Percentiles rank a stretch among this genome's conserved stretches.
phyloP scores from a whole-genome alignment of 2,113 vertebrate species.

The Serinus canaria region DNA sequence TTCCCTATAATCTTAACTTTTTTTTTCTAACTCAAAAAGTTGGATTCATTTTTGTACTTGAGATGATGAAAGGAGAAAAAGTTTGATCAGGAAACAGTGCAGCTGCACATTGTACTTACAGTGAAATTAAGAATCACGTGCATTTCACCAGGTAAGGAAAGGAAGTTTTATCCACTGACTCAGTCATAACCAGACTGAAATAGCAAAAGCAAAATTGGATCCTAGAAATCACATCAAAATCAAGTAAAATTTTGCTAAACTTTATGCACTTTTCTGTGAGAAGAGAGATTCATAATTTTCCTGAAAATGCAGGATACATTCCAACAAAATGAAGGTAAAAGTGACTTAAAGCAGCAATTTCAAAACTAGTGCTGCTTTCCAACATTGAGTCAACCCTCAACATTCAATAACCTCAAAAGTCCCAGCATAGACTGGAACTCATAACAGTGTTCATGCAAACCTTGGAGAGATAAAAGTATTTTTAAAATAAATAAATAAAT shows the following conservation, averaged over 20 bases:
- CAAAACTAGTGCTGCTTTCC: background rate
- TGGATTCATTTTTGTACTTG: background rate
- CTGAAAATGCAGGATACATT: background rate
- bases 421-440: accelerated
- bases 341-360: background rate
- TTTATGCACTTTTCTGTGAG: background rate
- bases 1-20: background rate
- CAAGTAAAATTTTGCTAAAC: background rate
- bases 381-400: background rate
- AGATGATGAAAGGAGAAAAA: background rate
- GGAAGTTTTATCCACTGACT: background rate
- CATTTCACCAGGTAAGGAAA: background rate
- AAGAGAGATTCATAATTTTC: background rate
- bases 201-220: background rate
- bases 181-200: background rate
- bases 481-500: no score
- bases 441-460: background rate
- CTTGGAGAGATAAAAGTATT: background rate
- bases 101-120: background rate
- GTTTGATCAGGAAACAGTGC: background rate
- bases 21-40: background rate
- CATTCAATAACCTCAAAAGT: background rate
- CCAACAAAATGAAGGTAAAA: background rate
- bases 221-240: background rate
- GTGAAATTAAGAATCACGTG: background rate